Base-by-base conservation (phyloP, 2,797 vertebrate species). In the Leptodactylus fallax region DNA sequence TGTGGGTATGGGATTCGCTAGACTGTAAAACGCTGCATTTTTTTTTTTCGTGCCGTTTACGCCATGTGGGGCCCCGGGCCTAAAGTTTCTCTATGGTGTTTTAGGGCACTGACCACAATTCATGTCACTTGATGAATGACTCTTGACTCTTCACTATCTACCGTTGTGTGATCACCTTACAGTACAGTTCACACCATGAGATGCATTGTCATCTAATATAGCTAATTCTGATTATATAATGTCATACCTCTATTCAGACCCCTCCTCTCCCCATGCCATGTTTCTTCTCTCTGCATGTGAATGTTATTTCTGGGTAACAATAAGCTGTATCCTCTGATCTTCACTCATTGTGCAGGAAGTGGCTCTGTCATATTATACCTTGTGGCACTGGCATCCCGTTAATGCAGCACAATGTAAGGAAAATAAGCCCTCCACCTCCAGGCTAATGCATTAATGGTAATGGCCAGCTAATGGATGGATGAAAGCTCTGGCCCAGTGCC, bases 371-470 rank as follows among this genome's bases (percentile, higher is more conserved):
- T 51, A 21, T 14, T 23, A 8, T 51, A 77, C 49, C 71, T 53
- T 77, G 74, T 53, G 23, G 67, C 49, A 45, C 65, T 19, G 72
- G 61, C 67, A 16, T 72, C 7, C 16, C 45, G 11, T 36, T 74
- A 21, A 72, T 83, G 51, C 67, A 21, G 67, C 17, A 12, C n/a
- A 12, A 47, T 65, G n/a, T 36, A 63, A 23, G 45, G 36, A 74
- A 51, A 53, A 77, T 9, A 55, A 58, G 25, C 58, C 27, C 51
- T 47, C 25, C 53, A 74, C 69, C 86, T 63, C 36, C 55, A 45
- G 86, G 86, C 56, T 82, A 25, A 5, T 76, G 17, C 58, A 81
- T 79, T 36, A 56, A 86, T 77, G 86, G n/a, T 87, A 87, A 87
- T 87, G 79, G 86, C 7, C 23, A 7, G 67, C 27, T 82, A 86